phyloP scores from a whole-genome alignment of 2,888 invertebrate species.

The Malachius bipustulatus region DNA sequence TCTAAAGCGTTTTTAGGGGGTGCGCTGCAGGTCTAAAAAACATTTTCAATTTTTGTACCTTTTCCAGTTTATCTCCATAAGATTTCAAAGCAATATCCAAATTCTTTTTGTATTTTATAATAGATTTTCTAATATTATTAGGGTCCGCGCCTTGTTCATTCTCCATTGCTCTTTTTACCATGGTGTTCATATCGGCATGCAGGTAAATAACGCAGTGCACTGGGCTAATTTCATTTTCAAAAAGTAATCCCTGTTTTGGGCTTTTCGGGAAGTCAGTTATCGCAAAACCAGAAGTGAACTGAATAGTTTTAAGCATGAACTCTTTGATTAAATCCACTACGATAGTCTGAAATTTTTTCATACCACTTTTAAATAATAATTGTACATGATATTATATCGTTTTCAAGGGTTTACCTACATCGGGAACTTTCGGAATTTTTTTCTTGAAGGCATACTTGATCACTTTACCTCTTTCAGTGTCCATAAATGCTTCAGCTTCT shows the following conservation, averaged over 20 bases:
- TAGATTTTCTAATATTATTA: neutral
- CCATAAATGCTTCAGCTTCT: too few relatives aligned
- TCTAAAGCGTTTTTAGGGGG: too few relatives aligned
- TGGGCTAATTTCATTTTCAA: neutral
- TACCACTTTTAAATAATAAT: too few relatives aligned
- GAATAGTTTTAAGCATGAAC: neutral
- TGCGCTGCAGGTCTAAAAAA: too few relatives aligned
- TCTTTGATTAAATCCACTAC: conserved; percentile 1
- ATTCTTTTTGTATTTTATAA: neutral
- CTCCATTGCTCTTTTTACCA: neutral
- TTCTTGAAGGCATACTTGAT: too few relatives aligned
- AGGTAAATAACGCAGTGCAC: neutral
- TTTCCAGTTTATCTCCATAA: neutral
- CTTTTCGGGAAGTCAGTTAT: neutral
- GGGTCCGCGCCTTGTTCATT: neutral
- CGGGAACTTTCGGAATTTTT: too few relatives aligned
- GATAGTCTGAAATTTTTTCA: neutral
- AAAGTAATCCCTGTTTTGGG: neutral
- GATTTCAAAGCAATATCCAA: neutral
- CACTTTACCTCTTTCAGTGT: too few relatives aligned
- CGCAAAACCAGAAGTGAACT: neutral
- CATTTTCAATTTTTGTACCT: too few relatives aligned
- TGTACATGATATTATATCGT: too few relatives aligned
- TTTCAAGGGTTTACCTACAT: too few relatives aligned
- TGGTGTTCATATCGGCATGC: neutral